Percentiles rank a stretch among this genome's conserved stretches.
Conservation (phyloP, 2,888 invertebrate genomes). For the Azorinus chamasolen region DNA sequence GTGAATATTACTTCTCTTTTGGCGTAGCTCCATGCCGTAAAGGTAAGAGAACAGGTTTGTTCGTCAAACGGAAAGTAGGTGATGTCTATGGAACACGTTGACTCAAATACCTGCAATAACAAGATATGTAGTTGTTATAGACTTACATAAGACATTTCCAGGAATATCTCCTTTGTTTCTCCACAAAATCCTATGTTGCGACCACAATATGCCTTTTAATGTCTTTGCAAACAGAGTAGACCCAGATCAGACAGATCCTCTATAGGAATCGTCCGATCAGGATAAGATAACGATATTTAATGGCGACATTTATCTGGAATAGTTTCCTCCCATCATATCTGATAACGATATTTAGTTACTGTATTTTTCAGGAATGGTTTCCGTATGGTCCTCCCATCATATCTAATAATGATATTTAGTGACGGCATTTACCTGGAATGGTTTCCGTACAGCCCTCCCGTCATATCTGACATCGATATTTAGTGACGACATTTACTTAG, state of each 20-base stretch:
- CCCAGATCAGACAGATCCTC: too few species aligned
- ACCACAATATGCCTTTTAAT: too few species aligned
- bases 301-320: neutral
- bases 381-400: too few species aligned
- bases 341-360: too few species aligned
- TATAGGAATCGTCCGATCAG: too few species aligned
- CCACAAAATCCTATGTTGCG: too few species aligned
- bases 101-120: conserved; percentile 9
- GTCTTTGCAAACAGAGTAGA: too few species aligned
- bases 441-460: too few species aligned
- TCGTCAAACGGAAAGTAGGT: conserved; percentile 5
- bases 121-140: neutral
- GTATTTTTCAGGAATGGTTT: too few species aligned
- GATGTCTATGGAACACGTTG: conserved; percentile 8
- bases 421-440: too few species aligned
- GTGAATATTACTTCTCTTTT: neutral
- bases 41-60: conserved; percentile 3
- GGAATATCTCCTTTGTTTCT: too few species aligned
- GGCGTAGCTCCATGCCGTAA: conserved; percentile 10
- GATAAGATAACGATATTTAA: neutral
- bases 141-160: neutral
- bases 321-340: neutral
- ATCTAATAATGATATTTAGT: too few species aligned
- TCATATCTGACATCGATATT: neutral
- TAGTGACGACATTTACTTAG: neutral